Base-by-base conservation (phyloP, 2,113 vertebrate genomes). In the Cynocephalus volans region DNA sequence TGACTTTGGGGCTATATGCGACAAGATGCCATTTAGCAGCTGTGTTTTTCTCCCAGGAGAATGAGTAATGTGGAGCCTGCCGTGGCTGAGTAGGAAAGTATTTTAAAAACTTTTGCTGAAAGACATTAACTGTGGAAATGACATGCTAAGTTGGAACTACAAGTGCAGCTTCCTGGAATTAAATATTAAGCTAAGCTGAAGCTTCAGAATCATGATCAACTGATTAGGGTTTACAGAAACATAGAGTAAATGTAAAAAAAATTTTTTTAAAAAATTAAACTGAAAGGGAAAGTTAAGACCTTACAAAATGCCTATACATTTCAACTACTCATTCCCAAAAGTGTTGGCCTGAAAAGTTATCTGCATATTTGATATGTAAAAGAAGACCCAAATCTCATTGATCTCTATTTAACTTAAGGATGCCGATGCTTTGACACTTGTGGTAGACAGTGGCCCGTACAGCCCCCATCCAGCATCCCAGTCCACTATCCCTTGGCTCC, bases 351-450 rank as follows among this genome's bases (percentile, higher is more conserved):
- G 36, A 64, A 64, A 60, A 67, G 36, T 88, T 21, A 15, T 2
- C 72, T 82, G 73, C 17, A 1, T 31, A 6, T 72, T 33, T 67
- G 41, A 21, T 4, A 23, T 2, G 1, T 2, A 28, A 18, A 79
- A 21, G 14, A 33, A 33, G 28, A 5, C 24, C 23, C 24, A n/a
- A 18, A 6, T 54, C 60, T 12, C 18, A 1, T 1, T 18, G 72
- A 13, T 26, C 8, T 33, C 21, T 26, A 1, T 14, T 24, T 19
- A n/a, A 7, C 15, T 15, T 3, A n/a, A 76, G 62, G 28, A 67
- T 5, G 52, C 62, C 0, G 0, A 36, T 8, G 31, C 56, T 45
- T 26, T 33, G 54, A 3, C 7, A 33, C 7, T 36, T 5, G 76
- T 56, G 77, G 62, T 8, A 31, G 41, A 24, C 3, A 0, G 62